Evolutionary conservation across 2,797 vertebrate species (phyloP), one percentile per base, ranked within the genome.

Genomic region (Glyptemys insculpta): DNA sequence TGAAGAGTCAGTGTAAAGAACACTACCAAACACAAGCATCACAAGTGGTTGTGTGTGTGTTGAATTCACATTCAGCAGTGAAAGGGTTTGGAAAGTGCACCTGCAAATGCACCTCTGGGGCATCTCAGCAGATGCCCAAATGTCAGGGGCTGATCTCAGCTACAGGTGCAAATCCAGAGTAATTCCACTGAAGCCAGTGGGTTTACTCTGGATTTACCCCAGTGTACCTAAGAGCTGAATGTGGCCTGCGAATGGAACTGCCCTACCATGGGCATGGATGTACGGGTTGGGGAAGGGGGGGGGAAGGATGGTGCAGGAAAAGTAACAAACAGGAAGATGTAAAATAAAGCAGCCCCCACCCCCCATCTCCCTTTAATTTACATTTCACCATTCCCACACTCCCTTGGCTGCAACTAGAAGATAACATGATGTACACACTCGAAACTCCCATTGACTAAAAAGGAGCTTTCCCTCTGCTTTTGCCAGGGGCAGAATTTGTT

Each of bases 381-480:
- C 15, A 15, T 27, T 29, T 8, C 44, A 31, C 14, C 25, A 49
- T 31, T 49, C 44, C 27, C 47, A 78, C 37, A 34, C 72, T 92
- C 87, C 62, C 78, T n/a, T 21, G 86, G 47, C 81, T 81, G 0
- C 34, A 91, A 84, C 11, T 80, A 54, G 86, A 56, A 79, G 52
- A 87, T 9, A 83, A 74, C 31, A 31, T 29, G 47, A 47, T 76
- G 25, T 76, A 29, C 49, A 18, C 7, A 41, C 49, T 93, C 25
- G 12, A 10, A 19, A 3, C 8, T 7, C 18, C 81, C 21, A 83
- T 83, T 54, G 52, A 90, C 31, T 83, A 86, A 37, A 54, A 23
- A 91, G 49, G 21, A 93, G 37, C 14, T 29, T 96, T 91, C 76
- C 65, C 53, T 56, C 80, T 78, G 11, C 86, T 82, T 83, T 95